Base-by-base conservation (phyloP, 2,113 vertebrate species). In the Psittacus erithacus region DNA sequence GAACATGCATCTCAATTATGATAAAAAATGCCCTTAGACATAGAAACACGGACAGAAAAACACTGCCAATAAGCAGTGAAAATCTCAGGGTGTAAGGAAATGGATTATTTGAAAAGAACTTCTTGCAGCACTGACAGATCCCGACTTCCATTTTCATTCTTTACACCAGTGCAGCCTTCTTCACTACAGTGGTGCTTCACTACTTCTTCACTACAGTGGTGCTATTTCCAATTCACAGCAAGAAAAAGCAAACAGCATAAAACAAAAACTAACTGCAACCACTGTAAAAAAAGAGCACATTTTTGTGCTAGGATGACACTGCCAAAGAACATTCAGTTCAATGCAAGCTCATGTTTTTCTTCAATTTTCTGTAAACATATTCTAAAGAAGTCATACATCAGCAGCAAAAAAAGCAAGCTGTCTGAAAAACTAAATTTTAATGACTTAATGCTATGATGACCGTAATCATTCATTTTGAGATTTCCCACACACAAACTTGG, bases 31-130 rank as follows among this genome's bases (percentile, higher is more conserved):
- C 17, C 43, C 10, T 79, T 49, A 62, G 19, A 33, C 55, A 70
- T 35, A 5, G 13, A 55, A 55, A 80, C 73, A 62, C 19, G 65
- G 38, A 44, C 5, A n/a, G 68, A 19, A 74, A 91, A 79, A 17
- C 6, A 5, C 33, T 44, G 29, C 63, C 57, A 49, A 60, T 49
- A 71, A 84, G 24, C 35, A 90, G 35, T 55, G 35, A 57, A 93
- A 96, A 69, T 64, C 78, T 93, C 75, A 90, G 65, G 87, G 82
- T 86, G 60, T 23, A 69, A 73, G 43, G 23, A 81, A 94, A 91
- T 35, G 18, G 47, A 75, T 64, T 49, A 62, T 46, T 64, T 60
- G 20, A 93, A 88, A 82, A 90, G 53, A 68, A 28, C 43, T 75
- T 86, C 27, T 90, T 80, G 75, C 68, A 92, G 90, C 50, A 75